Conservation (phyloP, 2,888 invertebrate species). For the Machimus rusticus region DNA sequence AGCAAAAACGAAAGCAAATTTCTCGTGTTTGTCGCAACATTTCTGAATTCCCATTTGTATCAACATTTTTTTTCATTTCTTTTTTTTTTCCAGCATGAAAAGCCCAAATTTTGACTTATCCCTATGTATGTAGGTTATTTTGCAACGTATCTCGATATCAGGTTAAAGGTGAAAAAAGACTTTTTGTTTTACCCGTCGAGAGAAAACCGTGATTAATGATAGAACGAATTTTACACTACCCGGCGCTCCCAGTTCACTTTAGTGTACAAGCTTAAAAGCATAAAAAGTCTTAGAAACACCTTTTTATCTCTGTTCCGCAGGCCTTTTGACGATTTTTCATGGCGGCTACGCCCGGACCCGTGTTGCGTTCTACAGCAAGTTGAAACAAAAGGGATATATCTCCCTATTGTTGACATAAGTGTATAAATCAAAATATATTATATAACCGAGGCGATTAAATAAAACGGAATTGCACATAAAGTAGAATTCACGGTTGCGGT, state of each 20-base stretch:
- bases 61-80: not conserved
- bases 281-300: not conserved
- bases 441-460: not conserved
- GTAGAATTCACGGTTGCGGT: not conserved
- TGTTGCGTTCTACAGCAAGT: not conserved
- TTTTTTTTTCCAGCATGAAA: not conserved
- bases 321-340: conserved; percentile 19
- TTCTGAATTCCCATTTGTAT: not conserved
- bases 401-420: not conserved
- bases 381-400: not conserved
- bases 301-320: no score
- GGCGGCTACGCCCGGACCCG: not conserved
- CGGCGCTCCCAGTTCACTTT: not conserved
- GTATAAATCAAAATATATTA: not conserved
- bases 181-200: not conserved
- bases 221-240: not conserved
- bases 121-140: not conserved
- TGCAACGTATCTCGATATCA: not conserved
- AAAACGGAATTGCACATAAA: not conserved
- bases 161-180: not conserved
- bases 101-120: not conserved
- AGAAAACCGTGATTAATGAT: conserved; percentile 18
- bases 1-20: not conserved
- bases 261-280: not conserved
- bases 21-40: not conserved